Evolutionary conservation across 2,113 vertebrate genomes (phyloP).

Genomic region (Stigmatopora argus): DNA sequence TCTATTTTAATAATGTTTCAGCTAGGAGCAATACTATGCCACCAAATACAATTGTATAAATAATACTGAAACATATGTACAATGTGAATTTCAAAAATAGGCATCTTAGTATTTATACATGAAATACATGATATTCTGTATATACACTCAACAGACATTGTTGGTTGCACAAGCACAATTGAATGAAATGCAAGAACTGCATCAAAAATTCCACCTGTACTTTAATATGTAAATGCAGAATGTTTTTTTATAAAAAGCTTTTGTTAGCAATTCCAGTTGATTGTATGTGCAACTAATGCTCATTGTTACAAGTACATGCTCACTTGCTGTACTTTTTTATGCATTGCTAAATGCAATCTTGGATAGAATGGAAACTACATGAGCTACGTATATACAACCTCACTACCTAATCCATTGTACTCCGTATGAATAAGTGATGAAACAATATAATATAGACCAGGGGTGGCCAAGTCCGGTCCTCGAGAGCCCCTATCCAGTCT

Average conservation of each 20-base stretch:
- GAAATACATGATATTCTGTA: neutral
- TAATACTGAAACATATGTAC: conserved; percentile 53
- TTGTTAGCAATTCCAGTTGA: neutral
- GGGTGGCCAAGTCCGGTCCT: no score
- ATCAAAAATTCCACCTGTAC: neutral
- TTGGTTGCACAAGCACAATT: neutral
- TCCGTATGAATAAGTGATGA: conserved; percentile 17
- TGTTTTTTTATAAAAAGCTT: neutral
- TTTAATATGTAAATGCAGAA: neutral
- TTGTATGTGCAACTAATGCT: neutral
- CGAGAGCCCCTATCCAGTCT: no score
- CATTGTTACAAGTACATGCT: neutral
- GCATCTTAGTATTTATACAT: neutral
- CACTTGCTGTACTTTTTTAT: neutral
- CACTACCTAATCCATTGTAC: conserved; percentile 11
- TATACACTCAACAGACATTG: neutral
- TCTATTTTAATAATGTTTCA: conserved; percentile 27
- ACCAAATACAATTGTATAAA: conserved; percentile 32
- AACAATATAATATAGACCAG: conserved; percentile 4
- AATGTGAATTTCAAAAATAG: conserved; percentile 34
- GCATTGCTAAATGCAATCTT: conserved; percentile 11
- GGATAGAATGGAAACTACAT: conserved; percentile 5
- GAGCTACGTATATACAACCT: conserved; percentile 11
- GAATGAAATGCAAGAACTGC: neutral
- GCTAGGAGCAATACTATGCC: conserved; percentile 17